Evolutionary conservation across 2,797 vertebrate genomes (phyloP).

Genomic region (Gadopsis bispinosus): DNA sequence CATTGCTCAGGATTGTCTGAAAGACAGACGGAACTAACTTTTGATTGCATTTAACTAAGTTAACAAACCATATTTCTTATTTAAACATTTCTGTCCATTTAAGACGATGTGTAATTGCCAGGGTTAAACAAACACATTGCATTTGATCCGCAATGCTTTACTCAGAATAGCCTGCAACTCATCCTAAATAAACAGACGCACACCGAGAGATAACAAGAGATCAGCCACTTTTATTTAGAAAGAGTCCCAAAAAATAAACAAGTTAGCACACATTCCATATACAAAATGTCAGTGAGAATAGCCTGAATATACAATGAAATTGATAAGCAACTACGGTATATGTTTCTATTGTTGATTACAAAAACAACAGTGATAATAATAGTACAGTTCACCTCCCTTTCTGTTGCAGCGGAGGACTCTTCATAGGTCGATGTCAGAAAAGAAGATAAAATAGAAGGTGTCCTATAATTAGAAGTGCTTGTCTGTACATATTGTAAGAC

Average conservation of each 20-base stretch:
- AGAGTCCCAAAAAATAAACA: slow-evolving; percentile 88
- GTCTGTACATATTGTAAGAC: slow-evolving; percentile 45
- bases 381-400: slow-evolving; percentile 58
- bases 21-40: no score
- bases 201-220: slow-evolving; percentile 70
- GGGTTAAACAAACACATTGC: not conserved
- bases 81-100: not conserved
- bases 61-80: not conserved
- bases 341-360: slow-evolving; percentile 69
- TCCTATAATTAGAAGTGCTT: slow-evolving; percentile 50
- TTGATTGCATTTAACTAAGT: not conserved
- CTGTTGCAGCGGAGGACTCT: slow-evolving; percentile 41
- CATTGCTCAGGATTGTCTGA: not conserved
- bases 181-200: slow-evolving; percentile 34
- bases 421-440: slow-evolving; percentile 46
- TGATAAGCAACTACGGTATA: slow-evolving; percentile 74
- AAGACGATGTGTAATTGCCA: not conserved
- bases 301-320: slow-evolving; percentile 78
- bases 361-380: slow-evolving; percentile 74
- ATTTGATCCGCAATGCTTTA: not conserved
- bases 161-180: not conserved
- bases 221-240: slow-evolving; percentile 88
- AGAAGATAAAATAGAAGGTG: slow-evolving; percentile 31
- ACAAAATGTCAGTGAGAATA: slow-evolving; percentile 86
- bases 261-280: slow-evolving; percentile 89